Evolutionary conservation across 35 echinoderm and acorn worm species (phyloP).

Genomic region (Hemicentrotus pulcherrimus): DNA sequence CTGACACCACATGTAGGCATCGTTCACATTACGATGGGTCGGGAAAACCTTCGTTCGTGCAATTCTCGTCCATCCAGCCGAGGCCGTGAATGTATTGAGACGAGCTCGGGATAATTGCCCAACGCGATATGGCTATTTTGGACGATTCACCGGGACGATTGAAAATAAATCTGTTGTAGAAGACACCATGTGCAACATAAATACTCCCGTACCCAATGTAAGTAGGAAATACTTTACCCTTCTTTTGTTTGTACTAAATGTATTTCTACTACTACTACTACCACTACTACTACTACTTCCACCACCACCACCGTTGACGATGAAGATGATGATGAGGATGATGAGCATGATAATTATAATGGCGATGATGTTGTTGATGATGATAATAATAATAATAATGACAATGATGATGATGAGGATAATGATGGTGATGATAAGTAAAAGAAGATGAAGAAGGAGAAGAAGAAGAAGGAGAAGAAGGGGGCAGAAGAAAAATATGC

Average conservation of each 20-base stretch:
- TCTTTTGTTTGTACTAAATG: no score
- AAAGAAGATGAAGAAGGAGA: no score
- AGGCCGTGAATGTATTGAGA: not conserved
- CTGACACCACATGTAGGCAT: not conserved
- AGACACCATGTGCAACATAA: not conserved
- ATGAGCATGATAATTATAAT: not conserved
- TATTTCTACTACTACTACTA: no score
- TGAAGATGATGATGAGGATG: not conserved
- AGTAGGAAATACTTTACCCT: not conserved
- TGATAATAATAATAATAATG: no score
- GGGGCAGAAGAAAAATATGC: no score
- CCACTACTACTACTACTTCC: no score
- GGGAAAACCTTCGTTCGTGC: not conserved
- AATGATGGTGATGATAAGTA: no score
- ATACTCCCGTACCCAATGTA: not conserved
- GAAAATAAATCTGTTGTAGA: not conserved
- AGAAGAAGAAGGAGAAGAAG: no score
- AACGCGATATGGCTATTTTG: not conserved
- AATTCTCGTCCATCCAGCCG: slow-evolving; percentile 20
- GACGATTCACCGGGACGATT: not conserved
- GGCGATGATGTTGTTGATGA: not conserved
- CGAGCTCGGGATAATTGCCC: slow-evolving; percentile 29
- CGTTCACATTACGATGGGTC: slow-evolving; percentile 7
- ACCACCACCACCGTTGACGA: not conserved
- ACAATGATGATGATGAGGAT: no score